Conservation (phyloP, 2,113 vertebrate species). For the Tautogolabrus adspersus region DNA sequence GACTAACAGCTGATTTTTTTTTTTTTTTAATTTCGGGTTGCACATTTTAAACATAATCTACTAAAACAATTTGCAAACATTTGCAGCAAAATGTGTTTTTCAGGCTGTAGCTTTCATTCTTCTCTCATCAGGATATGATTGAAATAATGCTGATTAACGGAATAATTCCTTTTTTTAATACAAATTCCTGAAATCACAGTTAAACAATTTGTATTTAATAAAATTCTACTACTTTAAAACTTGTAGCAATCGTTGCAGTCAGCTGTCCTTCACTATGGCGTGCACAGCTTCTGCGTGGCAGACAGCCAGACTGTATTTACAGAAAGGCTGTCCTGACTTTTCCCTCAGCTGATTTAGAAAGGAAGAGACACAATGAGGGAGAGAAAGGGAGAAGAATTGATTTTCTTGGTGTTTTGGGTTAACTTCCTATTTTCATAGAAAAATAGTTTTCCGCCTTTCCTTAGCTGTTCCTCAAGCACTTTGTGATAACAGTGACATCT, state of each 20-base stretch:
- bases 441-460: neutral
- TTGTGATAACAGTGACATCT: neutral
- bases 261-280: neutral
- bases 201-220: neutral
- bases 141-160: neutral
- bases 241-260: neutral
- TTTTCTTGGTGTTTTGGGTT: constrained; percentile 53
- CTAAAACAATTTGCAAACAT: neutral
- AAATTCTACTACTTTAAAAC: neutral
- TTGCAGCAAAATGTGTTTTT: neutral
- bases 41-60: neutral
- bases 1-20: neutral
- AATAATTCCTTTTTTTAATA: neutral
- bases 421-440: constrained; percentile 64
- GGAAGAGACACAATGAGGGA: constrained; percentile 71
- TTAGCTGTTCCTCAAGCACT: neutral
- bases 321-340: constrained; percentile 36
- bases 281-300: constrained; percentile 36
- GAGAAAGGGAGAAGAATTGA: constrained; percentile 55
- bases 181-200: neutral
- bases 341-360: constrained; percentile 49
- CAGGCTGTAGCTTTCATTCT: too few species aligned
- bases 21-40: neutral
- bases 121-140: neutral
- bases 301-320: constrained; percentile 70